phyloP scores from a whole-genome alignment of 2,113 vertebrate genomes.

The Corythornis cristatus region DNA sequence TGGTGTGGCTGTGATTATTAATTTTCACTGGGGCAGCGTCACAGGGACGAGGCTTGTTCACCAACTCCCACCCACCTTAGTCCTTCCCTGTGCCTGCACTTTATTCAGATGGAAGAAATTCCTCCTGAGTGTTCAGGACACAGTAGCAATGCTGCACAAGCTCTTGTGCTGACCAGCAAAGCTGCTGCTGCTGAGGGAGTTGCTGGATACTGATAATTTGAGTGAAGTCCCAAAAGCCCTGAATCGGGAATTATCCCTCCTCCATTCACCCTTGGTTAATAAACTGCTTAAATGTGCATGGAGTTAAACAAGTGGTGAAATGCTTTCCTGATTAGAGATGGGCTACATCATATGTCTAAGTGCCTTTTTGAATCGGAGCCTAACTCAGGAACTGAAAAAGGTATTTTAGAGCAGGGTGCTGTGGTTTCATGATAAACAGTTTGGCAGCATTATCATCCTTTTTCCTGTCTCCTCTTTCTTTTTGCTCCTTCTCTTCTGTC shows the following conservation, averaged over 20 bases:
- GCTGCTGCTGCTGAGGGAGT: neutral
- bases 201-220: neutral
- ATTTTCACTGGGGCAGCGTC: neutral
- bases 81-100: neutral
- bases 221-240: neutral
- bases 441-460: neutral
- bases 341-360: slow-evolving; percentile 28
- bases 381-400: slow-evolving; percentile 8
- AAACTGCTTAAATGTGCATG: neutral
- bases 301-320: slow-evolving; percentile 52
- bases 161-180: neutral
- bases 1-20: rapidly evolving
- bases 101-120: neutral
- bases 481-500: neutral
- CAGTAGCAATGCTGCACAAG: neutral
- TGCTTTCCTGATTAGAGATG: slow-evolving; percentile 5
- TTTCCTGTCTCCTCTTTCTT: neutral
- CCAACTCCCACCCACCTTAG: neutral
- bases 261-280: neutral
- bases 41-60: neutral
- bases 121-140: neutral
- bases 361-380: slow-evolving; percentile 42
- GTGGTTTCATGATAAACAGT: neutral
- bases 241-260: neutral
- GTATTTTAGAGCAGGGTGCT: neutral